phyloP scores from a whole-genome alignment of 2,113 vertebrate species.

The Diglossa brunneiventris region DNA sequence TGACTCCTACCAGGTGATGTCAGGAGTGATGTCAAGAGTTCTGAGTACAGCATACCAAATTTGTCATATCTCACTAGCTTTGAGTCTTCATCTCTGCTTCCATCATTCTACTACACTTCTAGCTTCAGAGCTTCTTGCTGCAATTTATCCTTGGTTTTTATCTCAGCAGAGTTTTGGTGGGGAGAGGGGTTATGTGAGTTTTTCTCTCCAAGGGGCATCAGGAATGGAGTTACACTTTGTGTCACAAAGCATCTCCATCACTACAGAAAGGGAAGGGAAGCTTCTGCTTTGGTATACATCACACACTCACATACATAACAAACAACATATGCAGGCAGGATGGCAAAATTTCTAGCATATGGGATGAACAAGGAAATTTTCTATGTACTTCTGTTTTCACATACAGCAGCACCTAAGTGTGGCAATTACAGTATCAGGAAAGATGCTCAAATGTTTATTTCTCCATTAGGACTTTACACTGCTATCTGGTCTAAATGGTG shows the following conservation, averaged over 20 bases:
- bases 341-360: background rate
- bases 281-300: background rate
- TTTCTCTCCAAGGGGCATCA: background rate
- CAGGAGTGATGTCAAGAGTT: background rate
- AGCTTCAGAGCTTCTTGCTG: background rate
- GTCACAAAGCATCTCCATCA: background rate
- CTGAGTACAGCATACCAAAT: background rate
- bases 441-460: slow-evolving; percentile 55
- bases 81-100: background rate
- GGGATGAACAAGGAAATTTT: slow-evolving; percentile 20
- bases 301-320: background rate
- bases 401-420: slow-evolving; percentile 29
- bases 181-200: background rate
- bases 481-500: slow-evolving; percentile 43
- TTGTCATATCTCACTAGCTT: background rate
- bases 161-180: background rate
- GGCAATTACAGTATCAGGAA: slow-evolving; percentile 33
- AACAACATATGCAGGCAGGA: background rate
- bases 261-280: background rate
- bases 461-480: slow-evolving; percentile 44
- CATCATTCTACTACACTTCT: background rate
- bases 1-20: background rate
- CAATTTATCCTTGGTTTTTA: background rate
- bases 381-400: slow-evolving; percentile 37
- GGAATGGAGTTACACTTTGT: background rate